phyloP scores from a whole-genome alignment of 2,797 vertebrate genomes.

The Karalla daura region DNA sequence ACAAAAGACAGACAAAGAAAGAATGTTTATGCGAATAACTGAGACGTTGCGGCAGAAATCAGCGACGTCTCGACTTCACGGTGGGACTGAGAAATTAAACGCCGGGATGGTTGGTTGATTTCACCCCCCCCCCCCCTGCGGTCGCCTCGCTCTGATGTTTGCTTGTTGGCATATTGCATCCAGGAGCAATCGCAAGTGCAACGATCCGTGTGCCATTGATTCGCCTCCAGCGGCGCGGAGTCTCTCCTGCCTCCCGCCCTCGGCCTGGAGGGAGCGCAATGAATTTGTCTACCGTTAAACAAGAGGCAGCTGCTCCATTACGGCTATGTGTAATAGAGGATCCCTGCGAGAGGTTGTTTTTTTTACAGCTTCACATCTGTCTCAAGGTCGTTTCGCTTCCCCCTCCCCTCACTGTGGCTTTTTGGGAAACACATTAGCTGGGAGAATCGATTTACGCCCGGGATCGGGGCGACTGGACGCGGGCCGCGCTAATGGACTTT shows the following conservation, averaged over 20 bases:
- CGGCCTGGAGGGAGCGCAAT: conserved; percentile 27
- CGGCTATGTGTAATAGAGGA: not conserved
- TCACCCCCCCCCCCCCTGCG: not conserved
- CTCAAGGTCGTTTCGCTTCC: conserved; percentile 29
- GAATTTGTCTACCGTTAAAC: conserved; percentile 30
- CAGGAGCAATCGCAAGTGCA: conserved; percentile 31
- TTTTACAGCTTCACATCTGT: conserved; percentile 19
- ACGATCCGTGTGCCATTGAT: conserved; percentile 7
- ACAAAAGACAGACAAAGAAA: too few relatives aligned
- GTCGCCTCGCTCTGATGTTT: conserved; percentile 11
- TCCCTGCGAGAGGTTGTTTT: conserved; percentile 12
- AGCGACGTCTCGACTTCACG: not conserved
- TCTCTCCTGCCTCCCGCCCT: conserved; percentile 5
- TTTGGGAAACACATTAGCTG: conserved; percentile 20
- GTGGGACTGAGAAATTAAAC: not conserved
- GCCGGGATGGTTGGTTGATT: not conserved
- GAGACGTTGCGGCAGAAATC: too few relatives aligned
- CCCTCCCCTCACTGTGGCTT: not conserved
- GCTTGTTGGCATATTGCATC: not conserved
- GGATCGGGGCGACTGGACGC: not conserved
- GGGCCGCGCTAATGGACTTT: conserved; percentile 24
- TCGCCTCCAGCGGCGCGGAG: not conserved
- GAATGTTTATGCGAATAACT: too few relatives aligned
- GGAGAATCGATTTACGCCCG: conserved; percentile 25
- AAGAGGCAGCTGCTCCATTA: conserved; percentile 20